phyloP scores from a whole-genome alignment of 2,113 vertebrate species.

The Microtus pennsylvanicus region DNA sequence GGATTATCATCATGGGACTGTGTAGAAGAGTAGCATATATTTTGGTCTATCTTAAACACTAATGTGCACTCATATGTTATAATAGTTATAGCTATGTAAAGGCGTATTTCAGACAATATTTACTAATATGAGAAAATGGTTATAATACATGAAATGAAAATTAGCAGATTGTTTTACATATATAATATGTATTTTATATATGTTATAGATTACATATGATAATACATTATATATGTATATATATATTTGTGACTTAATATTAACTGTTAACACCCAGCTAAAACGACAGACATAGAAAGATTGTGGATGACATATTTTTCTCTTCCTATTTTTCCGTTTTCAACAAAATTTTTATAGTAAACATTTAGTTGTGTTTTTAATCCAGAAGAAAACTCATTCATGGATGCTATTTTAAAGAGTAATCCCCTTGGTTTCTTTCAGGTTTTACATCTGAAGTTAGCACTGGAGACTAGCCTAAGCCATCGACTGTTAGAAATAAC shows the following conservation, averaged over 20 bases:
- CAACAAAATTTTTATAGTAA: constrained; percentile 33
- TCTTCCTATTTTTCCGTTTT: constrained; percentile 46
- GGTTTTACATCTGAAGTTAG: constrained; percentile 78
- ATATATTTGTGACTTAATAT: background rate
- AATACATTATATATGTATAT: background rate
- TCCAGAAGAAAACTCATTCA: background rate
- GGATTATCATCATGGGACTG: background rate
- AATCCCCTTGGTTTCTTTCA: constrained; percentile 34
- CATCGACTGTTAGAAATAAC: constrained; percentile 69
- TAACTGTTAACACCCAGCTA: background rate
- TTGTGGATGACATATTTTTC: background rate
- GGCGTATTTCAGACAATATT: background rate
- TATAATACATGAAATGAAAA: constrained; percentile 31
- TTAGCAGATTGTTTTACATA: background rate
- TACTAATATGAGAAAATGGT: constrained; percentile 19
- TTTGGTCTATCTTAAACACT: constrained; percentile 14
- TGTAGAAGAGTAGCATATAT: background rate
- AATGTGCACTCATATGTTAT: background rate
- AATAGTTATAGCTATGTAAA: constrained; percentile 24
- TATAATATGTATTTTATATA: too few relatives aligned
- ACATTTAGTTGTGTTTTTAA: constrained; percentile 28
- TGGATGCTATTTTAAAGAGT: constrained; percentile 22
- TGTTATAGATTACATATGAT: too few relatives aligned
- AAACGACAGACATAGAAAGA: background rate
- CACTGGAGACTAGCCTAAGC: constrained; percentile 51